Percentiles rank a stretch among this genome's conserved stretches.
phyloP scores from a whole-genome alignment of 2,888 invertebrate species.

The Nomada flava region DNA sequence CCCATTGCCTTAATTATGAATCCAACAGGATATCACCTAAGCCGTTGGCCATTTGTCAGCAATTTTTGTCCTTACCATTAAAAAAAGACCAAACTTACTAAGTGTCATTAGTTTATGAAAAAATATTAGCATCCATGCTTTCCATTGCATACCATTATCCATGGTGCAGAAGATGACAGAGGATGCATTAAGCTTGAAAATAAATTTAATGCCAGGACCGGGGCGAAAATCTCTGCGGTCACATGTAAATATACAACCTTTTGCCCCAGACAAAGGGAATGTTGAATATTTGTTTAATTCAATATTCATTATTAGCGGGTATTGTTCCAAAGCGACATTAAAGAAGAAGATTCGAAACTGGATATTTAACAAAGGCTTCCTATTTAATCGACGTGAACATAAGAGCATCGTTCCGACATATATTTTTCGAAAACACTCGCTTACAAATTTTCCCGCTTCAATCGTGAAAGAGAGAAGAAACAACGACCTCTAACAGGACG shows the following conservation, averaged over 20 bases:
- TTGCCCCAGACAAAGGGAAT: conserved; percentile 42
- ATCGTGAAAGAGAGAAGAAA: conserved; percentile 16
- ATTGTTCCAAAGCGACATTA: conserved; percentile 2
- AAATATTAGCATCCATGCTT: conserved; percentile 70
- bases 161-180: conserved; percentile 68
- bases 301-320: conserved; percentile 20
- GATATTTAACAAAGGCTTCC: neutral
- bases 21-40: conserved; percentile 54
- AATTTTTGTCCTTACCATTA: conserved; percentile 65
- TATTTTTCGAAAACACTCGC: conserved; percentile 40
- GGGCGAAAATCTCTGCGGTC: conserved; percentile 66
- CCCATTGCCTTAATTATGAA: conserved; percentile 73
- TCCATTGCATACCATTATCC: conserved; percentile 65
- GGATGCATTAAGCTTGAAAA: conserved; percentile 69
- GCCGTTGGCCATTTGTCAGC: conserved; percentile 58
- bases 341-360: neutral
- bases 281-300: conserved; percentile 43
- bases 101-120: conserved; percentile 68
- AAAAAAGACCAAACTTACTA: conserved; percentile 69
- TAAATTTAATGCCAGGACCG: conserved; percentile 67
- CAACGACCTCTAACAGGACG: conserved; percentile 64
- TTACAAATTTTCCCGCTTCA: conserved; percentile 43
- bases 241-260: conserved; percentile 63
- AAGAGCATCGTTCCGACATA: neutral
- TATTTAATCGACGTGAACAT: neutral